phyloP scores from a whole-genome alignment of 1,140 invertebrate genomes.

The Globodera rostochiensis region DNA sequence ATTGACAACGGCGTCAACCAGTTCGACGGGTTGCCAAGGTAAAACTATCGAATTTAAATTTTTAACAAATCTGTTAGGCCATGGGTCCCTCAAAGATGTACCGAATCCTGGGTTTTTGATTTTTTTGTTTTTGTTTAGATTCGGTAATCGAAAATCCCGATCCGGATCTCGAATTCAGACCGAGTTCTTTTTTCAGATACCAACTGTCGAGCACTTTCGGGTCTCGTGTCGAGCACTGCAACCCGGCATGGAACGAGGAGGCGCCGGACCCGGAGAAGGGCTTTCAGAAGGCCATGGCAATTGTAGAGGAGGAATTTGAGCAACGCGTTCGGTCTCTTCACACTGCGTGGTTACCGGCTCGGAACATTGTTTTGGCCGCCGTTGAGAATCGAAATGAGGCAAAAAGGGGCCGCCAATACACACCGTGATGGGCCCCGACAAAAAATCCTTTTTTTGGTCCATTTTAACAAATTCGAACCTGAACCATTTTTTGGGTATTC shows the following conservation, averaged over 20 bases:
- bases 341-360: constrained; percentile 81
- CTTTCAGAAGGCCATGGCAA: constrained; percentile 75
- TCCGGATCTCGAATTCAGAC: too few species aligned
- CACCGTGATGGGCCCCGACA: too few species aligned
- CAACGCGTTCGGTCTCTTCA: constrained; percentile 75
- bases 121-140: too few species aligned
- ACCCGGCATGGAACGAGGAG: constrained; percentile 82
- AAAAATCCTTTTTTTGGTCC: too few species aligned
- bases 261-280: constrained; percentile 51
- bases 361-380: constrained; percentile 75
- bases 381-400: constrained; percentile 74
- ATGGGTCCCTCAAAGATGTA: too few species aligned
- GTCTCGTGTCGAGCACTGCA: constrained; percentile 77
- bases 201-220: constrained; percentile 79
- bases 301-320: constrained; percentile 81
- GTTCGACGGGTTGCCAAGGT: constrained; percentile 75
- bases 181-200: constrained; percentile 69
- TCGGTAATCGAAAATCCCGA: too few species aligned
- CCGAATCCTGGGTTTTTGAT: too few species aligned
- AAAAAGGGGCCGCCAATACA: constrained; percentile 8
- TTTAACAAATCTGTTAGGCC: too few species aligned
- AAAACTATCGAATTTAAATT: neutral
- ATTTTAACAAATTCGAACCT: too few species aligned
- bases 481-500: too few species aligned
- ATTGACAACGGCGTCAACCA: constrained; percentile 86